Evolutionary conservation across 2,797 vertebrate genomes (phyloP).

Genomic region (Notamacropus eugenii): DNA sequence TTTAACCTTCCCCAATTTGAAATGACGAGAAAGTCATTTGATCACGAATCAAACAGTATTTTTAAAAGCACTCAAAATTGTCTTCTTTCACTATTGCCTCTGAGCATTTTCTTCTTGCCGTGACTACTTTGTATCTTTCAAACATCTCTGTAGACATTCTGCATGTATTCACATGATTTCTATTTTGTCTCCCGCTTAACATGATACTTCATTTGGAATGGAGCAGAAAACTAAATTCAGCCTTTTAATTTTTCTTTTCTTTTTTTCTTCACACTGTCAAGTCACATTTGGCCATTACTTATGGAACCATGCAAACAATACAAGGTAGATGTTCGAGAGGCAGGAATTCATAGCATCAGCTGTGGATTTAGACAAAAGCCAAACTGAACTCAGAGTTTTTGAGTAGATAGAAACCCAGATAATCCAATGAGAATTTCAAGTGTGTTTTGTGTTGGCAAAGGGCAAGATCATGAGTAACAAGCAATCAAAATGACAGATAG

Average conservation of each 20-base stretch:
- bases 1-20: slow-evolving; percentile 26
- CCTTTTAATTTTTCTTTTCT: not conserved
- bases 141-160: slow-evolving; percentile 23
- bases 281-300: not conserved
- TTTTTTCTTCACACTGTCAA: not conserved
- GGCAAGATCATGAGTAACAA: not conserved
- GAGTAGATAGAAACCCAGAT: not conserved
- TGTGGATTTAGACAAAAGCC: slow-evolving; percentile 10
- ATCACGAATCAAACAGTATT: slow-evolving; percentile 51
- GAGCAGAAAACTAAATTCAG: slow-evolving; percentile 23
- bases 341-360: not conserved
- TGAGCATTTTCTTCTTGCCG: slow-evolving; percentile 37
- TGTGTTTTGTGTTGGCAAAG: not conserved
- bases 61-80: not conserved
- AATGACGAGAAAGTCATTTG: slow-evolving; percentile 25
- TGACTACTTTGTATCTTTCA: slow-evolving; percentile 34
- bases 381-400: not conserved
- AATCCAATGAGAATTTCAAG: not conserved
- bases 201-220: not conserved
- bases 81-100: slow-evolving; percentile 46
- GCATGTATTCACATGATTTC: not conserved
- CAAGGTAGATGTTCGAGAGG: not conserved
- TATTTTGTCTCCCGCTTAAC: not conserved
- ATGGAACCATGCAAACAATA: not conserved
- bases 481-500: not conserved